phyloP scores from a whole-genome alignment of 92 coral and sea anemone species.

The Desmophyllum pertusum region DNA sequence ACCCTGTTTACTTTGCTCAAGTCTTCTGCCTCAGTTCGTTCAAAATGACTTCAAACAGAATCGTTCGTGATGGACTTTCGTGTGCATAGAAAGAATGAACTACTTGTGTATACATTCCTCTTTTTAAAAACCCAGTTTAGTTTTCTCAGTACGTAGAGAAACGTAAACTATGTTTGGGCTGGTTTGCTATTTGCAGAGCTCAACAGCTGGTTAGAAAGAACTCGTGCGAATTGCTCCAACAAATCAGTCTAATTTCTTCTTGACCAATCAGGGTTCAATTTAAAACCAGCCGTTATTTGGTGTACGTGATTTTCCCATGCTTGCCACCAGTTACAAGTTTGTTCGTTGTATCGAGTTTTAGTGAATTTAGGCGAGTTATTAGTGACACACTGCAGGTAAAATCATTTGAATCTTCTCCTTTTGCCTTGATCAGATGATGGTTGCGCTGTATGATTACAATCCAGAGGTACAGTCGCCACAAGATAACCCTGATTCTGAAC shows the following conservation, averaged over 20 bases:
- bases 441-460: slow-evolving; percentile 92
- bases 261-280: neutral
- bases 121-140: too few relatives aligned
- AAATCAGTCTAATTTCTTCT: neutral
- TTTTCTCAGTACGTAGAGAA: neutral
- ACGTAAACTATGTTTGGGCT: neutral
- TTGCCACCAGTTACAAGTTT: neutral
- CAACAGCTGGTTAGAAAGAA: too few relatives aligned
- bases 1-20: neutral
- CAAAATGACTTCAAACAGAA: neutral
- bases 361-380: too few relatives aligned
- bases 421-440: slow-evolving; percentile 66
- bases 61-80: neutral
- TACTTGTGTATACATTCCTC: neutral
- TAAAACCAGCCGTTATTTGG: neutral
- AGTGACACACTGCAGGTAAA: neutral
- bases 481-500: slow-evolving; percentile 82
- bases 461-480: slow-evolving; percentile 92
- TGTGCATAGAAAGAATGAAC: neutral
- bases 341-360: neutral
- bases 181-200: too few relatives aligned
- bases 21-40: neutral
- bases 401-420: neutral
- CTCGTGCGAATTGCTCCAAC: too few relatives aligned
- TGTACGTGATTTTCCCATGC: neutral